These are phyloP conservation scores for Harmothoe impar DNA, from an alignment of 2,888 invertebrate genomes.

Conservation along the genomic window DNA sequence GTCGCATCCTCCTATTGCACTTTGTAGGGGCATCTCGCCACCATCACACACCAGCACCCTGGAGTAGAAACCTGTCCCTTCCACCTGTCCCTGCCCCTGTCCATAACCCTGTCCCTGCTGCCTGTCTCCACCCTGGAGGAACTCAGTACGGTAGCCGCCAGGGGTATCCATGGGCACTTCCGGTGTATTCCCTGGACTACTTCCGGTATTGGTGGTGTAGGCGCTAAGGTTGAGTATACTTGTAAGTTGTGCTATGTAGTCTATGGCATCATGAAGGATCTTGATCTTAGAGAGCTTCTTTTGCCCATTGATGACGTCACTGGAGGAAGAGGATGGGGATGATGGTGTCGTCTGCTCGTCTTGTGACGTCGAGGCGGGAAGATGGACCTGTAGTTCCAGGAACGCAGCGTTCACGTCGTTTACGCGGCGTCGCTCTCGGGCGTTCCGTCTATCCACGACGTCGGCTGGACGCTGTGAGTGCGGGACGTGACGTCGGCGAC, in stretches of 20 bases:
- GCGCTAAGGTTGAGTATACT: conserved; percentile 49
- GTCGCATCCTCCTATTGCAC: too few relatives aligned
- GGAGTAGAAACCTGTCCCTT: too few relatives aligned
- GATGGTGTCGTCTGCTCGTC: neutral
- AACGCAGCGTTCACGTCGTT: conserved; percentile 61
- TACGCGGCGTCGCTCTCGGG: conserved; percentile 59
- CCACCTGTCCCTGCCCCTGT: too few relatives aligned
- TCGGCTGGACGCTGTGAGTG: conserved; percentile 45
- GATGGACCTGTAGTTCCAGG: conserved; percentile 41
- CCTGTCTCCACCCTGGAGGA: neutral
- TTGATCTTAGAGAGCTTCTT: conserved; percentile 38
- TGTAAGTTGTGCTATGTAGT: conserved; percentile 25
- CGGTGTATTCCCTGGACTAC: neutral
- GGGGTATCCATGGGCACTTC: neutral
- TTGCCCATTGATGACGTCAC: neutral
- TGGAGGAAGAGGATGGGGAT: neutral
- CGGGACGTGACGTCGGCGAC: conserved; percentile 60
- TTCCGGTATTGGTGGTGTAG: neutral
- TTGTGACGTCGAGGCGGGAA: neutral
- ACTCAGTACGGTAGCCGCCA: neutral
- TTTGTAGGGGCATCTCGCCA: too few relatives aligned
- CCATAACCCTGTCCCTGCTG: too few relatives aligned
- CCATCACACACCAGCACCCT: too few relatives aligned
- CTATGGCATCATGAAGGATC: conserved; percentile 41
- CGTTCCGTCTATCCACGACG: conserved; percentile 49